Evolutionary conservation across 2,888 invertebrate genomes (phyloP), one percentile per base, ranked within the genome.

Genomic region (Kryphioiulus occultus): DNA sequence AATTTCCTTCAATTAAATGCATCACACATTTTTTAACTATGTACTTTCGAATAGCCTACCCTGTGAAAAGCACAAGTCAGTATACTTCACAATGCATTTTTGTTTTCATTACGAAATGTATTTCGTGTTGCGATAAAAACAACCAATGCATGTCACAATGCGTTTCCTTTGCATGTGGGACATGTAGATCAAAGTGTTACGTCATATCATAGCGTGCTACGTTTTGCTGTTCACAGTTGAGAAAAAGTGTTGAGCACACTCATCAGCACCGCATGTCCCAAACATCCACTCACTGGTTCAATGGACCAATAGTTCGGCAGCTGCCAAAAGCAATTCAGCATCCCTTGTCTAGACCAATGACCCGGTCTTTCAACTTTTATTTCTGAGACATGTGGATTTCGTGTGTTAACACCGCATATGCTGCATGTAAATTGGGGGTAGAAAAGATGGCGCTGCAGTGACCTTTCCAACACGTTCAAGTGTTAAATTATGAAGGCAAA

Each of bases 241-340:
- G n/a, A 59, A 59, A 26, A 26, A 68, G 26, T 68, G 22, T 68
- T 68, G n/a, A 68, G 10, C 68, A 26, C 59, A n/a, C n/a, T n/a
- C 59, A 19, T 59, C 59, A 4, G 0, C 59, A 59, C 78, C 78
- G 17, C 78, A 78, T 78, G 78, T 78, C 78, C 78, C 26, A 78
- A 1, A 7, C 78, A 78, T 30, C 78, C 26, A 17, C 78, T 15
- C 30, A 78, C 78, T 78, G 26, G 78, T 78, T 78, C 78, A 78
- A 78, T 78, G 78, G 78, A 78, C 78, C 78, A 78, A 78, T 78
- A 78, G 78, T 15, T 1, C 78, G 78, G 30, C 15, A 4, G 78
- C 78, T 78, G 78, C 78, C 78, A 78, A 78, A 78, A 78, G 26
- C 78, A 30, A 78, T 78, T 78, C 30, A 59, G 22, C 59, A 59